These are phyloP conservation scores for Knipowitschia caucasica DNA, from an alignment of 2,797 vertebrate species.

Conservation along the genomic window DNA sequence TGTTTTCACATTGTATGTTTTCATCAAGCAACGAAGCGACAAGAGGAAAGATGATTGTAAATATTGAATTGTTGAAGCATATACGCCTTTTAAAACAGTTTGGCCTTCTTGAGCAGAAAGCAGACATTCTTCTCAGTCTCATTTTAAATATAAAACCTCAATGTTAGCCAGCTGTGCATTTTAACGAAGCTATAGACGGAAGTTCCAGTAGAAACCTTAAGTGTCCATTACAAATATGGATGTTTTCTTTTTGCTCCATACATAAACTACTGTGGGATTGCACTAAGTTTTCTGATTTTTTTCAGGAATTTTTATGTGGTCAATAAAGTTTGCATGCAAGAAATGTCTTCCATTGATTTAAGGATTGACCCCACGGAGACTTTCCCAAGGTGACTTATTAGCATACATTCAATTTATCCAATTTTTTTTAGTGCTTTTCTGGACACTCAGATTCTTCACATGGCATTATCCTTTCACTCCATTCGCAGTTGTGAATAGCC, in stretches of 20 bases:
- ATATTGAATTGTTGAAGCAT: slow-evolving; percentile 46
- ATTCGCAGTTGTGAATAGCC: too few species aligned
- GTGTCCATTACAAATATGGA: neutral
- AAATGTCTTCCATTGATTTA: too few species aligned
- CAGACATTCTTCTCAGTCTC: too few species aligned
- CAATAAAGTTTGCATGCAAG: slow-evolving; percentile 56
- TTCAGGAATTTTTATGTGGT: slow-evolving; percentile 35
- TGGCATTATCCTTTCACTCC: too few species aligned
- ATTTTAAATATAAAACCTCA: neutral
- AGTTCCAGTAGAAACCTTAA: neutral
- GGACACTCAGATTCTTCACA: too few species aligned
- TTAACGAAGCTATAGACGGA: neutral
- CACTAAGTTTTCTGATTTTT: slow-evolving; percentile 21
- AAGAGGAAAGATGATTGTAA: slow-evolving; percentile 48
- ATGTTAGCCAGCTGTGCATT: neutral
- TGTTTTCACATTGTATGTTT: slow-evolving; percentile 4
- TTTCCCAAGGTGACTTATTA: too few species aligned
- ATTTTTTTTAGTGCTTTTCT: too few species aligned
- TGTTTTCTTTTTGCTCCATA: neutral
- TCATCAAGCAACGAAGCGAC: slow-evolving; percentile 2
- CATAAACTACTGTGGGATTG: neutral
- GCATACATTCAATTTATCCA: too few species aligned
- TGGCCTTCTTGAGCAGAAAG: too few species aligned
- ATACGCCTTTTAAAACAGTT: slow-evolving; percentile 13
- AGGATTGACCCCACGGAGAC: too few species aligned